Base-by-base conservation (phyloP, 1,140 invertebrate species). In the Hylaeus volcanicus region DNA sequence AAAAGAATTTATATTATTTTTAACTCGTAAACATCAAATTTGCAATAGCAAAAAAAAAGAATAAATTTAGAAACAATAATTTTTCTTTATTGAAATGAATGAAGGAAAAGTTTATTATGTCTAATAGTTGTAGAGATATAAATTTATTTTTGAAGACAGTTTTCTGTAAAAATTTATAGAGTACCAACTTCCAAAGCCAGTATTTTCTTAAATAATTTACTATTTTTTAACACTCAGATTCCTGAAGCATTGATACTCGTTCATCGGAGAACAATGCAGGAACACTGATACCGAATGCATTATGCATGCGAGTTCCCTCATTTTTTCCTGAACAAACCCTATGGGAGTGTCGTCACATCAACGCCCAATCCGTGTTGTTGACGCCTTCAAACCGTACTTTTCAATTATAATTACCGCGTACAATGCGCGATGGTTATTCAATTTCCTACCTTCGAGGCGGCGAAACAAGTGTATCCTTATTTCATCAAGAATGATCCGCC, bases 291-390 rank as follows among this genome's bases (percentile, higher is more conserved):
- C 76, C 82, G 79, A 63, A 92, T 92, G 89, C 89, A 92, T 92
- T 85, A 92, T 92, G 88, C 91, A 92, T 91, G 83, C 78, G 71
- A 75, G 83, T 83, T 85, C 80, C 66, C 71, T 73, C 71, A 76
- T 26, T 69, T 88, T 88, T 86, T 88, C 89, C 84, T 80, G 85
- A 79, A 63, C 83, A 53, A 64, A 70, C 81, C 65, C 71, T 68
- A 87, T 91, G 89, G 90, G 89, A 92, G 90, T 90, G 88, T 91
- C 90, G 86, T 91, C 90, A 88, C 88, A 91, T 92, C 88, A 84
- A 91, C 90, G 91, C 90, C 91, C 88, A 83, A 87, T 88, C 79
- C 90, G 76, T 89, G 90, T 88, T 84, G 86, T 89, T 92, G 87
- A 90, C 91, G 89, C 90, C 89, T 91, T 9, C 75, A 78, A 56